Base-by-base conservation (phyloP, 2,888 invertebrate genomes). In the Ophion obscuratus region DNA sequence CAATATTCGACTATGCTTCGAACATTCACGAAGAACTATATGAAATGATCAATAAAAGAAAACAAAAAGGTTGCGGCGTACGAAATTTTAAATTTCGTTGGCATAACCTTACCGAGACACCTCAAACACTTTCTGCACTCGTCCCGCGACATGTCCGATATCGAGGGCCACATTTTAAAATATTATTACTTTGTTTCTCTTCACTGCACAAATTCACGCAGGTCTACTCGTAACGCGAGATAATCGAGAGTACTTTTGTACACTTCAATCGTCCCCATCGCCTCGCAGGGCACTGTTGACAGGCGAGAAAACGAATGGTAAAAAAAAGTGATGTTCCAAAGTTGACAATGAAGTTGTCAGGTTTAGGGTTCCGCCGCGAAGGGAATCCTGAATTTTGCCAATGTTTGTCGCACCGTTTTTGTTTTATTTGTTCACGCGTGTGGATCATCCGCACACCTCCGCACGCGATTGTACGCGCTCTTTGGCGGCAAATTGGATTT, bases 71-170 rank as follows among this genome's bases (percentile, higher is more conserved):
- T 62, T 10, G 17, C 36, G n/a, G 24, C 40, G 36, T 64, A 36
- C 62, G 31, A 57, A 17, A 73, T 80, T 71, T 83, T 80, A 59
- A 75, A 74, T 79, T 62, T 59, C 59, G 66, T 40, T 53, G 40
- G 90, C 90, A 91, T 93, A 93, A 92, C 92, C 93, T 94, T 96
- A 98, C 98, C 98, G 93, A 98, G 96, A 95, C 97, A 97, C 92
- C 98, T 96, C 93, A 98, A 96, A 95, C 97, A 96, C 93, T 97
- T 96, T 94, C 97, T 97, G 94, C 98, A 98, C 95, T 98, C 98
- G 95, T 98, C 98, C 94, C 96, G 96, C 91, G 97, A 97, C 96
- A 98, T 96, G 95, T 98, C 97, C 90, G 97, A 95, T 88, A 97
- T 95, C 94, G 96, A 95, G 88, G 97, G 97, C 97, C 96, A 96